phyloP scores from a whole-genome alignment of 2,888 invertebrate species.

The Rugalucina vietnamica region DNA sequence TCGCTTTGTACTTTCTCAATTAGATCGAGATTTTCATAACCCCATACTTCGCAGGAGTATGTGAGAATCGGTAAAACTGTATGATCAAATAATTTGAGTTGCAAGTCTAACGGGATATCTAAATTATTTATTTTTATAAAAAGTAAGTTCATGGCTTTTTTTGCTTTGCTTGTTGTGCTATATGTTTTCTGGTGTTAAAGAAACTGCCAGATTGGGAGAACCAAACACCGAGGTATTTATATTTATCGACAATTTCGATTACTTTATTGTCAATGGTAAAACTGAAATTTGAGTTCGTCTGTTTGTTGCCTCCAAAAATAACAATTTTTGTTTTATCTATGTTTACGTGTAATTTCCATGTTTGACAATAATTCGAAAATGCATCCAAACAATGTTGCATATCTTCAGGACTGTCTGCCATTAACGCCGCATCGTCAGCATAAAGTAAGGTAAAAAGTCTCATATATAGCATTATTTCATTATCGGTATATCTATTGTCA shows the following conservation, averaged over 20 bases:
- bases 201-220: not conserved
- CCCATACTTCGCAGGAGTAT: not conserved
- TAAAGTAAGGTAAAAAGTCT: conserved; percentile 19
- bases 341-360: conserved; percentile 44
- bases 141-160: not conserved
- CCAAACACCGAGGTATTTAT: conserved; percentile 7
- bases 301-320: conserved; percentile 26
- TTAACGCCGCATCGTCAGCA: conserved; percentile 49
- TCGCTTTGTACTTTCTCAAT: conserved; percentile 6
- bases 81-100: conserved; percentile 7
- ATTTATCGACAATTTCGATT: conserved; percentile 8
- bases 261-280: not conserved
- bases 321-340: conserved; percentile 35
- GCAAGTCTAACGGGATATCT: conserved; percentile 11
- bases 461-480: not conserved
- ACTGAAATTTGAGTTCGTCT: not conserved
- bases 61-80: conserved; percentile 6
- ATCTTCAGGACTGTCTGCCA: conserved; percentile 27
- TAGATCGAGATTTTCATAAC: conserved; percentile 12
- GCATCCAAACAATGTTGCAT: conserved; percentile 25
- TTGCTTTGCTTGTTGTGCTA: not conserved
- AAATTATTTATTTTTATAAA: not conserved
- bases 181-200: too few species aligned
- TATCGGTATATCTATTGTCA: not conserved
- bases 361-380: conserved; percentile 39